These are phyloP conservation scores for Lithophane leautieri DNA, from an alignment of 2,888 invertebrate genomes.

Conservation along the genomic window DNA sequence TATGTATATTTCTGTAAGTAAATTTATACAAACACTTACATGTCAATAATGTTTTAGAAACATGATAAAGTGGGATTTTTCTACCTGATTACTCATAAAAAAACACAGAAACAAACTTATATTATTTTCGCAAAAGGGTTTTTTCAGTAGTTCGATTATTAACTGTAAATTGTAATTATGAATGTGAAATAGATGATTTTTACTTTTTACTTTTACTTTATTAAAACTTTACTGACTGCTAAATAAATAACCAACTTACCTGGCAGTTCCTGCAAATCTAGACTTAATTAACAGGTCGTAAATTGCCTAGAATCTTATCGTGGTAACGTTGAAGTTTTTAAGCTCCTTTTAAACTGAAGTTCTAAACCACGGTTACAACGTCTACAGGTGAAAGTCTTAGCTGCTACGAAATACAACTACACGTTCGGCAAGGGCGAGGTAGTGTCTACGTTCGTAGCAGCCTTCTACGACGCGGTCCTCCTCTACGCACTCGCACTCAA, in stretches of 20 bases:
- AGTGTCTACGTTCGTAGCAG: slow-evolving; percentile 97
- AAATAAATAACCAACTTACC: slow-evolving; percentile 8
- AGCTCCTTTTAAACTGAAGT: background rate
- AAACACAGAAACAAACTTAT: too few relatives aligned
- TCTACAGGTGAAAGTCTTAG: slow-evolving; percentile 92
- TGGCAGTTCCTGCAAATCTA: background rate
- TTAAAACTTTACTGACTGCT: background rate
- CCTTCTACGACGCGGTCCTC: slow-evolving; percentile 98
- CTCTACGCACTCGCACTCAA: slow-evolving; percentile 98
- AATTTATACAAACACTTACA: background rate
- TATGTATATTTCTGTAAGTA: too few relatives aligned
- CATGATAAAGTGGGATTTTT: background rate
- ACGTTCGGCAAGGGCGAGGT: slow-evolving; percentile 93
- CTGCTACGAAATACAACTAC: slow-evolving; percentile 93
- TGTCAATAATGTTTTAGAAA: too few relatives aligned
- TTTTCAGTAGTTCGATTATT: background rate
- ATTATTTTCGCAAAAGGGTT: background rate
- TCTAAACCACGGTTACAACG: background rate
- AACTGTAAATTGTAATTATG: too few relatives aligned
- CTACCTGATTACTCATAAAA: background rate
- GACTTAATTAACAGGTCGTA: slow-evolving; percentile 13
- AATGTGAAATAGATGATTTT: too few relatives aligned
- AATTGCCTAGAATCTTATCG: background rate
- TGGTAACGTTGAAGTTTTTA: background rate
- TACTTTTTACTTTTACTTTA: too few relatives aligned